Percentiles rank a stretch among this genome's conserved stretches.
phyloP scores from a whole-genome alignment of 2,113 vertebrate genomes.

The Tachuris rubrigastra region DNA sequence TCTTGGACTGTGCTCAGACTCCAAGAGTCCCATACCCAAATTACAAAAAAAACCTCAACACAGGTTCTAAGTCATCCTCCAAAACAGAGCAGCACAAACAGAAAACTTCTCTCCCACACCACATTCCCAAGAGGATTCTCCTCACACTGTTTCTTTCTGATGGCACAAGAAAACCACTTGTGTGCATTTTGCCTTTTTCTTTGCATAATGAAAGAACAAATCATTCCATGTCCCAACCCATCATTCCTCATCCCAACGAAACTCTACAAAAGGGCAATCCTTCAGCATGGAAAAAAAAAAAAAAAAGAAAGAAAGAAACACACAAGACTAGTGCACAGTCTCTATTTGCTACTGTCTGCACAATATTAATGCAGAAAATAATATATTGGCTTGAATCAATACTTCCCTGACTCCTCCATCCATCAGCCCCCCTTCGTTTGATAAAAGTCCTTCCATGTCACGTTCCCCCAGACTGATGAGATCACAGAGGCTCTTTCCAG shows the following conservation, averaged over 20 bases:
- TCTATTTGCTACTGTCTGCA: constrained; percentile 44
- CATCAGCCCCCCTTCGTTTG: constrained; percentile 35
- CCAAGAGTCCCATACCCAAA: accelerated
- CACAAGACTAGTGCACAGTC: neutral
- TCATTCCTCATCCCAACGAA: neutral
- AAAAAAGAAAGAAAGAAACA: neutral
- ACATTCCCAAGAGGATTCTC: neutral
- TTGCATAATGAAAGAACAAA: neutral
- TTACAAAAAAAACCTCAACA: neutral
- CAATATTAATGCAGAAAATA: constrained; percentile 57
- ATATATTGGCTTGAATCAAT: constrained; percentile 65
- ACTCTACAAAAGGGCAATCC: neutral
- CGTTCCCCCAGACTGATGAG: constrained; percentile 39
- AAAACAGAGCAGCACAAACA: neutral
- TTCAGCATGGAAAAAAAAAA: neutral
- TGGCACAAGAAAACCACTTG: neutral
- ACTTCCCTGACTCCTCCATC: constrained; percentile 37
- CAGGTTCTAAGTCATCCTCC: neutral
- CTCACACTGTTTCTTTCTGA: neutral
- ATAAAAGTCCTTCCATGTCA: constrained; percentile 37
- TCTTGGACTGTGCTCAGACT: neutral
- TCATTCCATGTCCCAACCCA: neutral
- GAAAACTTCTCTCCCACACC: neutral
- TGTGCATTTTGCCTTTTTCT: neutral
- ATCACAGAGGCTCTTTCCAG: constrained; percentile 46